Conservation (phyloP, 2,888 invertebrate genomes). For the Cephonodes hylas region DNA sequence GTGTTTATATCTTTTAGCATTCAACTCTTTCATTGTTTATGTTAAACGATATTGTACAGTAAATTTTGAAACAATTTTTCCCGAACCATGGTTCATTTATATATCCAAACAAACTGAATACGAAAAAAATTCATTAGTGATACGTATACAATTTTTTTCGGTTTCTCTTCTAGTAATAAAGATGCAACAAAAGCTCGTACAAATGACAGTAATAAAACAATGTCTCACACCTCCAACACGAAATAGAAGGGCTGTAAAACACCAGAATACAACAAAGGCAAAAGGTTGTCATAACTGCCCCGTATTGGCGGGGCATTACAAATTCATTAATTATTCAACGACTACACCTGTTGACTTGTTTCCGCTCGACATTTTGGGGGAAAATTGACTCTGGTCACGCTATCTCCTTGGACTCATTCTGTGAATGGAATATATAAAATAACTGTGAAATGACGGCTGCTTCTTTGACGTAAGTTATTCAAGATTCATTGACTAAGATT, state of each 20-base stretch:
- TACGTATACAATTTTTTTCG: too few species aligned
- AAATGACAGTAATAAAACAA: too few species aligned
- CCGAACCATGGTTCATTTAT: too few species aligned
- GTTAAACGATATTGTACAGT: too few species aligned
- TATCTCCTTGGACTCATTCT: constrained; percentile 42
- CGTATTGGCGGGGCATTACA: constrained; percentile 11
- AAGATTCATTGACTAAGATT: too few species aligned
- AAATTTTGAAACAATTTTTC: too few species aligned
- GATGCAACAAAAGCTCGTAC: too few species aligned
- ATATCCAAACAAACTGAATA: too few species aligned
- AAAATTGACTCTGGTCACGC: constrained; percentile 56
- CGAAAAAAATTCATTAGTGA: too few species aligned
- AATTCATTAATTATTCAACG: constrained; percentile 62
- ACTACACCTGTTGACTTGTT: constrained; percentile 63
- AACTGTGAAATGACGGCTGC: constrained; percentile 9
- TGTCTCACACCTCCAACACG: neutral
- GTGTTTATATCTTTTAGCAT: neutral
- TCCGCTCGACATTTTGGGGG: constrained; percentile 38
- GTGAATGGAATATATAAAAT: constrained; percentile 13
- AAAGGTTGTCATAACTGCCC: neutral
- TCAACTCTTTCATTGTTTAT: too few species aligned
- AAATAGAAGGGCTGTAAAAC: neutral
- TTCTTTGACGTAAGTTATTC: neutral
- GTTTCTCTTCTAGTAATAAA: too few species aligned
- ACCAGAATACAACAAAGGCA: neutral